phyloP scores from a whole-genome alignment of 2,797 vertebrate species.

The Coregonus suidteri region DNA sequence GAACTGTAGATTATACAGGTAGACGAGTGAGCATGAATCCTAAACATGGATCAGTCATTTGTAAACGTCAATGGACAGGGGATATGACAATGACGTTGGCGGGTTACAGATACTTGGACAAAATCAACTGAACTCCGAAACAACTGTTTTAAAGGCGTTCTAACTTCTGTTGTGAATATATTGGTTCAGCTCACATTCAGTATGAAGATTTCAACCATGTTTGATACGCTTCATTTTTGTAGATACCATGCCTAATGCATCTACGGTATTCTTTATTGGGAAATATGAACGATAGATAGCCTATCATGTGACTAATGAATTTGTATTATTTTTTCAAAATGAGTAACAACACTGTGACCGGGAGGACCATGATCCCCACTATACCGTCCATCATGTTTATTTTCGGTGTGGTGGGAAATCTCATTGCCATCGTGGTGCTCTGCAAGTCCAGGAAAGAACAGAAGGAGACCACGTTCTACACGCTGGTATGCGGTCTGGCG shows the following conservation, averaged over 20 bases:
- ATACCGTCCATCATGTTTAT: constrained; percentile 96
- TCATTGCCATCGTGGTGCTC: constrained; percentile 94
- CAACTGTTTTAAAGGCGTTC: too few species aligned
- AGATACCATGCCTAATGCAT: background rate
- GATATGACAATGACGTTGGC: too few species aligned
- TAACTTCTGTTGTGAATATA: background rate
- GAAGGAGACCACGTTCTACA: constrained; percentile 97
- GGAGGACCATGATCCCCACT: constrained; percentile 77
- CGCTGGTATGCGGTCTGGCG: constrained; percentile 92
- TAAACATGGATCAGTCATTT: too few species aligned
- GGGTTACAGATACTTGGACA: background rate
- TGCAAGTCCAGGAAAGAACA: constrained; percentile 92
- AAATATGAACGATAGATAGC: background rate
- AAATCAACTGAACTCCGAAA: background rate
- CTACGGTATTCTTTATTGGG: background rate
- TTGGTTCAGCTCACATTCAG: background rate
- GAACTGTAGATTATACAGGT: too few species aligned
- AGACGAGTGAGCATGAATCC: too few species aligned
- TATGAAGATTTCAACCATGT: background rate
- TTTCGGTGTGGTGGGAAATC: constrained; percentile 93
- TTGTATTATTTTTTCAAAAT: constrained; percentile 31
- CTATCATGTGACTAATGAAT: background rate
- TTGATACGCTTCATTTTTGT: background rate
- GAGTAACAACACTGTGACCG: constrained; percentile 62
- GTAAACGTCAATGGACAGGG: too few species aligned